These are phyloP conservation scores for Muntiacus reevesi DNA, from an alignment of 2,113 vertebrate species.

Conservation along the genomic window DNA sequence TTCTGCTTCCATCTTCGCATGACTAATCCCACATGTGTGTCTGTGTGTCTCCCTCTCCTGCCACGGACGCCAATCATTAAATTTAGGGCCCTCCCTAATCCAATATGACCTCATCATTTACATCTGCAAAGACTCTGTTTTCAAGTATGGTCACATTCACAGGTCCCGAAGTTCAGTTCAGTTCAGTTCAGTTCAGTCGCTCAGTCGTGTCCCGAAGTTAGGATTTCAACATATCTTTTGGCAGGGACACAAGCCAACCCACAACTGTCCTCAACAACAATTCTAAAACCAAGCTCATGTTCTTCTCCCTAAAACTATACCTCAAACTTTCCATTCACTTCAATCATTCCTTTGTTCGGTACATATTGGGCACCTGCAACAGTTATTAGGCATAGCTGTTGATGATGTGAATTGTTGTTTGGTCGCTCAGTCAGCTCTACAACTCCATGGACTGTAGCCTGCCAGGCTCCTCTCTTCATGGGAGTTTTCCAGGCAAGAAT, in stretches of 20 bases:
- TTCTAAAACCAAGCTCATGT: neutral
- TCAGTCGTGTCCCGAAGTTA: neutral
- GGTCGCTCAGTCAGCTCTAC: neutral
- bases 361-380: neutral
- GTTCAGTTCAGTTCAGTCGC: too few species aligned
- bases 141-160: neutral
- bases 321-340: neutral
- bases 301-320: neutral
- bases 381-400: neutral
- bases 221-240: neutral
- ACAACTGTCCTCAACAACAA: neutral
- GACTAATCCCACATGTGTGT: neutral
- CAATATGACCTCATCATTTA: neutral
- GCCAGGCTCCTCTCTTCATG: neutral
- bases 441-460: neutral
- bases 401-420: neutral
- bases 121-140: neutral
- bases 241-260: neutral
- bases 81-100: neutral
- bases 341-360: neutral
- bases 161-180: neutral
- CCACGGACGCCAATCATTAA: neutral
- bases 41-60: neutral
- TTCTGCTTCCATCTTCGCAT: neutral
- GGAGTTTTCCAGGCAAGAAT: neutral